Evolutionary conservation across 2,797 vertebrate genomes (phyloP), one percentile per base, ranked within the genome.

Genomic region (Sebastes oblongus): DNA sequence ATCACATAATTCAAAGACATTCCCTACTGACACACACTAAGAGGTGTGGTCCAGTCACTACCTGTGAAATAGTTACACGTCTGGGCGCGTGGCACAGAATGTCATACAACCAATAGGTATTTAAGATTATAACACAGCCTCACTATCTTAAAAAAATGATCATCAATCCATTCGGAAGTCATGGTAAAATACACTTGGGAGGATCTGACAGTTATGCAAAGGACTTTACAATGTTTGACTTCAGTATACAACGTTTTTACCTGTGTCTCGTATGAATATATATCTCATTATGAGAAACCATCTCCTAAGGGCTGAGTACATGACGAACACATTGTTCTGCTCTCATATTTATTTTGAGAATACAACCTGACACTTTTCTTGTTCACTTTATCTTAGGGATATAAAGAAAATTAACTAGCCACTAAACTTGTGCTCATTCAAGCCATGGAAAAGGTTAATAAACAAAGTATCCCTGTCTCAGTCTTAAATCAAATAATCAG

Each of bases 41-140:
- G 22, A 82, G 81, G 81, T 60, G 76, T 77, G 86, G 32, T 71
- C 39, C 18, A 74, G 30, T 46, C 72, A 75, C 71, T 14, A 18
- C 25, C 70, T 61, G 18, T 67, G 58, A 68, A 11, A 25, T 73
- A 25, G 5, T 60, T 30, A 42, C 12, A 75, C 6, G 14, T 22
- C 3, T 24, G 20, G 22, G n/a, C 3, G 13, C 29, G 72, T 56
- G 50, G 18, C 4, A 6, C 8, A 30, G 2, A n/a, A 81, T 4
- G 14, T 80, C 65, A 80, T 20, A 13, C 29, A 74, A 9, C 64
- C 55, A 39, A 25, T 34, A 66, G 30, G 42, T 72, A 84, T 86
- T 81, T 20, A 54, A 4, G 6, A 54, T 80, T 52, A 67, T 14
- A 12, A 55, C 22, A 67, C 13, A 68, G 9, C 14, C 25, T 50